Evolutionary conservation across 2,113 vertebrate species (phyloP), one percentile per base, ranked within the genome.

Genomic region (Paramormyrops kingsleyae): DNA sequence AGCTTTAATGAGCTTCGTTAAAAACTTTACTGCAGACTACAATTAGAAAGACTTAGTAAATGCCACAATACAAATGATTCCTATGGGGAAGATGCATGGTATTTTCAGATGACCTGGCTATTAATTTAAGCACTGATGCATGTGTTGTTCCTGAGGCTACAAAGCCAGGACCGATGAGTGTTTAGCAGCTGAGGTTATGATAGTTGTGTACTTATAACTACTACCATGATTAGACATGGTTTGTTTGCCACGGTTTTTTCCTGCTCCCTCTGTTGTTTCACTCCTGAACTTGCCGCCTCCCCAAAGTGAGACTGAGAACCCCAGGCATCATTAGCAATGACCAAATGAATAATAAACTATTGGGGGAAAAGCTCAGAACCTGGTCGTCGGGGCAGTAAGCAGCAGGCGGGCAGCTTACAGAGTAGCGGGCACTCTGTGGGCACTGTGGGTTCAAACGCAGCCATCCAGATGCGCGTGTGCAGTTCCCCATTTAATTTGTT

Each of bases 401-500:
- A 91, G 85, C 85, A 90, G 89, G 50, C 89, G 85, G 59, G 42
- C 83, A 52, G 13, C 53, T 49, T 88, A 92, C 90, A 86, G 86
- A 90, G 44, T 8, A 12, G 35, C 53, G n/a, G 77, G 46, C 27
- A 17, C 8, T 84, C 44, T 10, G 56, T 53, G 59, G 84, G 35
- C 39, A 31, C 9, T 6, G 46, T 50, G 85, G 24, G 46, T 42
- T 89, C 24, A 39, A 44, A n/a, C 1, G 3, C 77, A 74, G 35
- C 6, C 44, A n/a, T 83, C 62, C 62, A n/a, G 62, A 27, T 87
- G 49, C 42, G 35, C 8, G 59, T 42, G 59, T 88, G 9, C 56
- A 24, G 19, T 53, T 77, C 56, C 80, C 90, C 49, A 87, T 91
- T 70, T 94, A 91, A 91, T 70, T 91, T 90, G 90, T 88, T 91